Percentiles rank a stretch among this genome's conserved stretches.
Evolutionary conservation across 2,797 vertebrate genomes (phyloP).

Genomic region (Sylvilagus floridanus): DNA sequence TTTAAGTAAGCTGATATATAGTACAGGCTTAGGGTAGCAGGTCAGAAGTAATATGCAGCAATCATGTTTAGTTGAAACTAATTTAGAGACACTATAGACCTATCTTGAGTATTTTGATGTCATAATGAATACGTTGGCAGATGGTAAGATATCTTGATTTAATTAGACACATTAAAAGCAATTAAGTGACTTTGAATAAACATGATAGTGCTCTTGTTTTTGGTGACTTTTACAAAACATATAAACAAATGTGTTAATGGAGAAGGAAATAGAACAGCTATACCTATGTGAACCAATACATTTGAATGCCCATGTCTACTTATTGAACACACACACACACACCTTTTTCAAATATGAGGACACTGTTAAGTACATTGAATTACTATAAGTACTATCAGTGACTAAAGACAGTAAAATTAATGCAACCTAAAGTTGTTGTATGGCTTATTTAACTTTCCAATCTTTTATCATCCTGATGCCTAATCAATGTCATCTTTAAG

Average conservation of each 20-base stretch:
- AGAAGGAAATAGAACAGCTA: not conserved
- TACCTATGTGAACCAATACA: not conserved
- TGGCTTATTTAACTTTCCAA: not conserved
- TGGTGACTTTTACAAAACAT: not conserved
- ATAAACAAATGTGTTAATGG: slow-evolving; percentile 63
- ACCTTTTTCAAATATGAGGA: not conserved
- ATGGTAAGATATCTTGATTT: slow-evolving; percentile 80
- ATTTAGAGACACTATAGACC: slow-evolving; percentile 61
- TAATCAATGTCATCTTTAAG: not conserved
- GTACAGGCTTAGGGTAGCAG: not conserved
- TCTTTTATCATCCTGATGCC: not conserved
- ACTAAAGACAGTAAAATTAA: not conserved
- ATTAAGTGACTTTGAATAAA: slow-evolving; percentile 76
- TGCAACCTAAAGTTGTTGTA: not conserved
- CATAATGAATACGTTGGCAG: slow-evolving; percentile 77
- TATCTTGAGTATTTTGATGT: slow-evolving; percentile 71
- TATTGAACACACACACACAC: not conserved
- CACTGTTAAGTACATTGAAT: not conserved
- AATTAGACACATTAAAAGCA: slow-evolving; percentile 72
- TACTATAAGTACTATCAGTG: not conserved
- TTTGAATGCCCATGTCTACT: not conserved
- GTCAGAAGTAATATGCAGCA: slow-evolving; percentile 55
- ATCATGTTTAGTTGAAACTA: slow-evolving; percentile 71
- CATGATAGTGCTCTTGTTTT: slow-evolving; percentile 61
- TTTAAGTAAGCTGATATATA: slow-evolving; percentile 20